Evolutionary conservation across 1,140 invertebrate genomes (phyloP), one percentile per base, ranked within the genome.

Genomic region (Drosophila hydei): DNA sequence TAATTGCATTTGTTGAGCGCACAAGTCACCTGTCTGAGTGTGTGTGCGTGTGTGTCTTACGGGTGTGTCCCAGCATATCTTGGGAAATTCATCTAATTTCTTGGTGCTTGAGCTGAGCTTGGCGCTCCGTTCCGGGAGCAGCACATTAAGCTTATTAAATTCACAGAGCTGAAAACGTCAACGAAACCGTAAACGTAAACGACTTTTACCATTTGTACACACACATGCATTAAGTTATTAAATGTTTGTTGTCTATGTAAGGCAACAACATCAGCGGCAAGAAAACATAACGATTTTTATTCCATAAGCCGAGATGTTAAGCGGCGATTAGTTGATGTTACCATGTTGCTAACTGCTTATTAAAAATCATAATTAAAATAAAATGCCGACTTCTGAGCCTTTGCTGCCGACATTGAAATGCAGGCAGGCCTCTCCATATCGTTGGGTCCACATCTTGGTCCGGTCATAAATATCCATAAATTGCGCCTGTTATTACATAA

Each of bases 21-120:
- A 74, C 80, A 68, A 80, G 64, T 72, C 51, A 54, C 42, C 50
- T 64, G 56, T 43, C 25, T 55, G 51, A 33, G 19, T 27, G 42
- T 63, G 40, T 33, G 59, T 42, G 50, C n/a, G 38, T 78, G 62
- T 75, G 61, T 70, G 60, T 80, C 70, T 81, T 72, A 40, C 63
- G 80, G 80, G 80, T 77, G 80, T 87, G 80, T 42, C 64, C 69
- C 77, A 87, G 81, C 77, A 85, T 85, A 85, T 85, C 81, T 85
- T 87, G 81, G 81, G 81, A 81, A 85, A 85, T 85, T 85, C 81
- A 85, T 85, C 81, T 85, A 87, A 87, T 77, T 87, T 85, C 65
- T 47, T 73, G 61, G 62, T 72, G 56, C 36, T 73, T 30, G 61
- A 25, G 16, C 33, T 58, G 9, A 8, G 30, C 12, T 33, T 11